These are phyloP conservation scores for Orius insidiosus DNA, from an alignment of 1,140 invertebrate species.

Conservation along the genomic window DNA sequence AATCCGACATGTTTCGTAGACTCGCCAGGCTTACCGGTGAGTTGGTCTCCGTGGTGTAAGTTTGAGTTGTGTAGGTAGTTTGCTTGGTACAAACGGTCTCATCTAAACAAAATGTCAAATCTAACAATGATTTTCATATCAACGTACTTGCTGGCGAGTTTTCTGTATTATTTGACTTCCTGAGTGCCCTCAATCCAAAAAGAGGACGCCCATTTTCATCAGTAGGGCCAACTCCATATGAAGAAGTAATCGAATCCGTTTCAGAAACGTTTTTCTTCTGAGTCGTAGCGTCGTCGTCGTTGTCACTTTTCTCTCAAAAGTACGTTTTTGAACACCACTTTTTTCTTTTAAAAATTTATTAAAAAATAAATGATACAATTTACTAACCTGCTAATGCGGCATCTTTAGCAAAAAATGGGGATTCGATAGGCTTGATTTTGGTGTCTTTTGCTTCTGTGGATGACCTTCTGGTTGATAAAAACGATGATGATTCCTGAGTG, in stretches of 20 bases:
- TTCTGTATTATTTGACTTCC: slow-evolving; percentile 37
- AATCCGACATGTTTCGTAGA: slow-evolving; percentile 2
- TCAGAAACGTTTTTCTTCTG: slow-evolving; percentile 22
- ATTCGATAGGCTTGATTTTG: no score
- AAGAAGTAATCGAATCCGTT: slow-evolving; percentile 51
- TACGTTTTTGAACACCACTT: no score
- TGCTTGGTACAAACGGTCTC: no score
- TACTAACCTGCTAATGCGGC: no score
- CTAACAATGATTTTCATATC: slow-evolving; percentile 1
- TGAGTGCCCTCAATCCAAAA: slow-evolving; percentile 53
- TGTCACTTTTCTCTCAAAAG: no score
- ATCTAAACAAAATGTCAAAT: background rate
- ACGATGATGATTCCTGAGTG: slow-evolving; percentile 29
- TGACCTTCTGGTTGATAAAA: no score
- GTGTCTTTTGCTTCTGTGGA: no score
- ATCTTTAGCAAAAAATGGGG: no score
- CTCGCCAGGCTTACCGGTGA: no score
- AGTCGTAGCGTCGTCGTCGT: slow-evolving; percentile 8
- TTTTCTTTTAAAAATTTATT: no score
- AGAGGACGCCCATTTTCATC: slow-evolving; percentile 58
- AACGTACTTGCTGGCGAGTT: slow-evolving; percentile 29
- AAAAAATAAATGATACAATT: no score
- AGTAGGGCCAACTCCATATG: slow-evolving; percentile 62
- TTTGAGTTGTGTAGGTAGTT: slow-evolving; percentile 18
- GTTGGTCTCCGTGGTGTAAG: slow-evolving; percentile 6